Evolutionary conservation across 2,797 vertebrate species (phyloP).

Genomic region (Chaunax sp.): DNA sequence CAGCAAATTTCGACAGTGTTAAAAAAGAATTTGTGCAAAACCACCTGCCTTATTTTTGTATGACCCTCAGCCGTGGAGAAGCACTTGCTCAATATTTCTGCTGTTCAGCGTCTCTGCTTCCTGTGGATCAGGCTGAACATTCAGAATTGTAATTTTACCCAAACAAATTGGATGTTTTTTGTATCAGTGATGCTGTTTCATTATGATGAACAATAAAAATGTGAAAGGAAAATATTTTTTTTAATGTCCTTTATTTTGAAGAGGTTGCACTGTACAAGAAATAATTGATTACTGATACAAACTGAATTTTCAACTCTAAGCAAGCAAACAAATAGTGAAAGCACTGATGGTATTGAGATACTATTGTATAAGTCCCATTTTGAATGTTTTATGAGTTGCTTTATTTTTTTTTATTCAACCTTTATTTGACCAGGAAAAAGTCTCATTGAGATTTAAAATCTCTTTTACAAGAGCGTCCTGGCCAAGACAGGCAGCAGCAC

Average conservation of each 20-base stretch:
- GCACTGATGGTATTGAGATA: no score
- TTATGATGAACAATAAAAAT: slow-evolving; percentile 83
- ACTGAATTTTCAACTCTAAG: not conserved
- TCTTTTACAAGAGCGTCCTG: no score
- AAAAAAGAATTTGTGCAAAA: slow-evolving; percentile 35
- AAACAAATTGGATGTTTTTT: slow-evolving; percentile 74
- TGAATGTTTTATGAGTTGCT: not conserved
- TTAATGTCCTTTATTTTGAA: slow-evolving; percentile 7
- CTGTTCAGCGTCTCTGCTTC: slow-evolving; percentile 55
- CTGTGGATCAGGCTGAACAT: slow-evolving; percentile 68
- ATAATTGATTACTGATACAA: no score
- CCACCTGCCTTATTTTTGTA: slow-evolving; percentile 65
- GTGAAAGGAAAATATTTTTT: slow-evolving; percentile 53
- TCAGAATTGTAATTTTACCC: slow-evolving; percentile 75
- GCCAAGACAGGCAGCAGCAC: no score
- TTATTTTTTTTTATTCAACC: no score
- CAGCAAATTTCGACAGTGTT: slow-evolving; percentile 37
- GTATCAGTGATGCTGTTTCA: slow-evolving; percentile 81
- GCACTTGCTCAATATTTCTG: slow-evolving; percentile 46
- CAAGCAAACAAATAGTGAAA: not conserved
- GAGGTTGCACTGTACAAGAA: not conserved
- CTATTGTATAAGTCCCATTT: not conserved
- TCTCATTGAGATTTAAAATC: no score
- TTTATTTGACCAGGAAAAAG: no score
- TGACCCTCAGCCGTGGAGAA: slow-evolving; percentile 49